phyloP scores from a whole-genome alignment of 2,797 vertebrate genomes.

The Epinephelus malabaricus region DNA sequence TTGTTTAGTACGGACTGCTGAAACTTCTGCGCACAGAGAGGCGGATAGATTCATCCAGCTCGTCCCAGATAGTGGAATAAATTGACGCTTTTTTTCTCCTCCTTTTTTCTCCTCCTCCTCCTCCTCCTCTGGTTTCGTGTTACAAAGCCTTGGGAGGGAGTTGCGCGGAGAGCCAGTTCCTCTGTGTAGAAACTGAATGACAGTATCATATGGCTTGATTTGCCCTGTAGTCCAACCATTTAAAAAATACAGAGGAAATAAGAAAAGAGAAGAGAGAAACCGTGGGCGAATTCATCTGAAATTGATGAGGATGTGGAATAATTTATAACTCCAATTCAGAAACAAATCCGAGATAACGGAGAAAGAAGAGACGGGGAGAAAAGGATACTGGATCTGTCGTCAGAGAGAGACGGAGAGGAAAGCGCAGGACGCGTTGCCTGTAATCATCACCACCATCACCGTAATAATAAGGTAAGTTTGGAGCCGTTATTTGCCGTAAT shows the following conservation, averaged over 20 bases:
- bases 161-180: slow-evolving; percentile 81
- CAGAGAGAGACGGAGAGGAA: slow-evolving; percentile 53
- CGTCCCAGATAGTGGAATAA: slow-evolving; percentile 74
- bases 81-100: slow-evolving; percentile 60
- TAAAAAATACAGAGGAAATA: neutral
- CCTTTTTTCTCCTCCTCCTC: slow-evolving; percentile 41
- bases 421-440: slow-evolving; percentile 61
- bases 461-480: slow-evolving; percentile 78
- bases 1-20: slow-evolving; percentile 36
- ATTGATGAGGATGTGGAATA: slow-evolving; percentile 77
- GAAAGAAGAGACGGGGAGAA: slow-evolving; percentile 31
- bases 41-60: slow-evolving; percentile 47
- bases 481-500: slow-evolving; percentile 2
- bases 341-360: slow-evolving; percentile 73
- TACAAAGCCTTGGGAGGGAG: slow-evolving; percentile 84
- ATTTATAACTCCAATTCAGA: slow-evolving; percentile 70
- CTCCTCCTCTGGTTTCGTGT: slow-evolving; percentile 80
- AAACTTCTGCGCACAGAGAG: slow-evolving; percentile 70
- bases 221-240: slow-evolving; percentile 54
- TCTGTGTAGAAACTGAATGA: slow-evolving; percentile 83
- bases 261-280: slow-evolving; percentile 30
- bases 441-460: slow-evolving; percentile 41
- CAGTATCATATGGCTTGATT: slow-evolving; percentile 82
- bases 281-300: slow-evolving; percentile 26
- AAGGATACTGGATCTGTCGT: slow-evolving; percentile 69